Base-by-base conservation (phyloP, 2,113 vertebrate genomes). In the Saguinus midas region DNA sequence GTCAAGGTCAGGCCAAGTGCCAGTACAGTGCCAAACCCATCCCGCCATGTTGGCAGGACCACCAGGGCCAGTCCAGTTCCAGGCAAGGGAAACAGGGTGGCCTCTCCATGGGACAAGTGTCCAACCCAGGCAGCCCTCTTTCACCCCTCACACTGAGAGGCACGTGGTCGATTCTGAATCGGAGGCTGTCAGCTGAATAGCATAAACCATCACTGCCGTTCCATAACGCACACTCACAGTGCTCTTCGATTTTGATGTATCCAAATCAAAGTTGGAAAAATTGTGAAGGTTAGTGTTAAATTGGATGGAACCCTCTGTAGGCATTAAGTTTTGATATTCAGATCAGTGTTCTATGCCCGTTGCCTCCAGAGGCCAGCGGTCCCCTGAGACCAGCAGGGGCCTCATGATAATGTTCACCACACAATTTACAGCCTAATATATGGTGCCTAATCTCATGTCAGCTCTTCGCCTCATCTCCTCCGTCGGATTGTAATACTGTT, bases 21-120 rank as follows among this genome's bases (percentile, higher is more conserved):
- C 40, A 43, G 40, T 40, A 40, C 23, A 16, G 40, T 76, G 72
- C 37, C 72, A 43, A 43, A 13, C 40, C 72, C 72, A 43, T 13
- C 61, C 20, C 5, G 1, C n/a, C 9, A 40, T 75, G 73, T 27
- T 16, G 6, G 40, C 23, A 0, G 25, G 25, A 27, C 37, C 5
- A 40, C 17, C 35, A n/a, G 68, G 35, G 8, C 35, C 68, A 70
- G 68, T n/a, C 68, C 7, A 9, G 20, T 11, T 25, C 73, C 73
- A 76, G 40, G 21, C 27, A 73, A 40, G 40, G 40, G 25, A 16
- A 27, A 16, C 3, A 0, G 40, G 25, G 12, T 45, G 1, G 0
- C 23, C 6, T 76, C 25, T 43, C 73, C 40, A 0, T 14, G 25
- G 73, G 23, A 8, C 73, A 45, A n/a, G 40, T 29, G 25, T 16